Evolutionary conservation across 2,888 invertebrate genomes (phyloP).

Genomic region (Cataglyphis livida): DNA sequence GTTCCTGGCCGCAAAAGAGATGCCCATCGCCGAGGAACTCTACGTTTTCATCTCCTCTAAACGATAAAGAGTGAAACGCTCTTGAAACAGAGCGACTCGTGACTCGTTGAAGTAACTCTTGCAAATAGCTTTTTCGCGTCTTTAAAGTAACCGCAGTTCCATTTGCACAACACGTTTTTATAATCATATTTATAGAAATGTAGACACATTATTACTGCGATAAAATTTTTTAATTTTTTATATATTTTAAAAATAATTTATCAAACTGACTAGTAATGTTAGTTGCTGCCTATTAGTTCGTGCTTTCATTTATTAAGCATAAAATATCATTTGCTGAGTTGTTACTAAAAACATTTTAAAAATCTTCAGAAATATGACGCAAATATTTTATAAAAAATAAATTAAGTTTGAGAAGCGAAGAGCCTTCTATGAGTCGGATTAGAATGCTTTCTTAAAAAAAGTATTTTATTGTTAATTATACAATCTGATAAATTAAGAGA

Average conservation of each 20-base stretch:
- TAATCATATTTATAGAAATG: background rate
- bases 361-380: background rate
- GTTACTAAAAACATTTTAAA: background rate
- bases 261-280: background rate
- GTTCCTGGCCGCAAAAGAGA: constrained; percentile 26
- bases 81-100: constrained; percentile 18
- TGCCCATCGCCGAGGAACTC: constrained; percentile 22
- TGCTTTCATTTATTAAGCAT: background rate
- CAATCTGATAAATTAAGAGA: background rate
- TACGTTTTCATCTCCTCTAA: constrained; percentile 21
- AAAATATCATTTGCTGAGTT: background rate
- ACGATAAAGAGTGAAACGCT: background rate
- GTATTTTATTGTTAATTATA: background rate
- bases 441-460: background rate
- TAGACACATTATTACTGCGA: background rate
- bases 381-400: background rate
- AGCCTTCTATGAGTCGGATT: background rate
- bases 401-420: background rate
- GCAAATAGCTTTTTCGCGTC: background rate
- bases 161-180: background rate
- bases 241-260: background rate
- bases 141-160: background rate
- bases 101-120: background rate
- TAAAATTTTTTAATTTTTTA: background rate
- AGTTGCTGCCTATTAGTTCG: background rate